Base-by-base conservation (phyloP, 2,113 vertebrate species). In the Seriola aureovittata region DNA sequence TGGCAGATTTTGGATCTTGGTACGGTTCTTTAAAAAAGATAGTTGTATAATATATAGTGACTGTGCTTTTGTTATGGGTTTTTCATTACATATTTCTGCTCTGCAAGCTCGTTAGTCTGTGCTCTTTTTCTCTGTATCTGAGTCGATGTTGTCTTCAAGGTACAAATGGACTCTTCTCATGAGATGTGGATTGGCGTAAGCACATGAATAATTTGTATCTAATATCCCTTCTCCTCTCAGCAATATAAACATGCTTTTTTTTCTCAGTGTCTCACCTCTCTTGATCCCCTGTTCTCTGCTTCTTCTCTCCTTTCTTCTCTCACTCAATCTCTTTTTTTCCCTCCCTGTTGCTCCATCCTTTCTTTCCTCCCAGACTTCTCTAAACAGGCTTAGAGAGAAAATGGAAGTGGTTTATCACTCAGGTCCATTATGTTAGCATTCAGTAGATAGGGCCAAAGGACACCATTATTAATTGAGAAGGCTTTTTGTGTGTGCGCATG, bases 171-270 rank as follows among this genome's bases (percentile, higher is more conserved):
- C 63, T 54, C 66, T 84, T 71, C 80, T 91, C 79, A 23, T 63
- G 85, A 89, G 89, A 88, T 19, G 66, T 12, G 44, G n/a, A 82
- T 42, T 44, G 84, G 84, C 75, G 55, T 82, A 82, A 87, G 81
- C 85, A 4, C 90, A 92, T 93, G 76, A 93, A 93, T 92, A 93
- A 93, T 93, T 93, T 93, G 84, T 92, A 82, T 89, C 84, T 93
- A 89, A 92, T 92, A 93, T 90, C 89, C 81, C 42, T 17, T 80
- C 80, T 87, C 82, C 84, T 85, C 73, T 77, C 83, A 78, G 86
- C 89, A 76, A 88, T 81, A 90, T 87, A 91, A 93, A 94, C 89
- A 91, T 71, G 57, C 46, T 42, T 42, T 42, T 58, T 79, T 64
- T 62, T 78, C 46, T 84, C 75, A 17, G 84, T 64, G 75, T 82